Percentiles rank a stretch among this genome's conserved stretches.
Conservation (phyloP, 1,140 invertebrate genomes). For the Atta texana region DNA sequence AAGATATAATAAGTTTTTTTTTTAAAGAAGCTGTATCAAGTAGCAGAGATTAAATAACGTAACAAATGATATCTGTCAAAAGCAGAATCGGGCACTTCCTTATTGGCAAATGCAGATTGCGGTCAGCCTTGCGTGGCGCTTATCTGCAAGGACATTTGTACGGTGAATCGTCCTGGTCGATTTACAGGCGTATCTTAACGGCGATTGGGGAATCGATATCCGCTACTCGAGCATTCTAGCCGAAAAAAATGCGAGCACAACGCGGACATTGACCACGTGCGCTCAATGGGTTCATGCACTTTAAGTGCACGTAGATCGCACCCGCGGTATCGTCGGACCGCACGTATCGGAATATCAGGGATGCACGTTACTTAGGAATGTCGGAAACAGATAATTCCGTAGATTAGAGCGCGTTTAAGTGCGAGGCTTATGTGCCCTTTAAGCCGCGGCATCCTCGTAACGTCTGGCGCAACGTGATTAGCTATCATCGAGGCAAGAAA, state of each 20-base stretch:
- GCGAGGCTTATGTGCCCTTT: conserved; percentile 65
- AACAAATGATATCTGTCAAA: conserved; percentile 25
- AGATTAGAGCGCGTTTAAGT: conserved; percentile 69
- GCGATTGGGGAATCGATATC: conserved; percentile 52
- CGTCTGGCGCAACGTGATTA: conserved; percentile 59
- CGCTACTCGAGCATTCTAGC: conserved; percentile 40
- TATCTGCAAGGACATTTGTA: conserved; percentile 62
- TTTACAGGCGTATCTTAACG: conserved; percentile 65
- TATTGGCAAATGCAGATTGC: conserved; percentile 47
- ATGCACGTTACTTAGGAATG: conserved; percentile 49
- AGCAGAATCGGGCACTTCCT: conserved; percentile 25
- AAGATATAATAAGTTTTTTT: background rate
- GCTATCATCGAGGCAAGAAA: conserved; percentile 33
- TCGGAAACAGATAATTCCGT: conserved; percentile 66
- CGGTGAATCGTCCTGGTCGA: conserved; percentile 49
- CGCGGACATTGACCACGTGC: conserved; percentile 58
- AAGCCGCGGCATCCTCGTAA: conserved; percentile 53
- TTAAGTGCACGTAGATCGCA: conserved; percentile 62
- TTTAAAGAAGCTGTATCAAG: background rate
- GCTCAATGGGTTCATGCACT: conserved; percentile 63
- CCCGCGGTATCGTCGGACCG: conserved; percentile 44
- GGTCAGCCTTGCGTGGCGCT: conserved; percentile 40
- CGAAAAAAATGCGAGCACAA: conserved; percentile 8
- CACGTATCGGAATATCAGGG: conserved; percentile 42
- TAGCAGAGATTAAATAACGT: background rate